Base-by-base conservation (phyloP, 2,113 vertebrate genomes). In the Nanorana parkeri region DNA sequence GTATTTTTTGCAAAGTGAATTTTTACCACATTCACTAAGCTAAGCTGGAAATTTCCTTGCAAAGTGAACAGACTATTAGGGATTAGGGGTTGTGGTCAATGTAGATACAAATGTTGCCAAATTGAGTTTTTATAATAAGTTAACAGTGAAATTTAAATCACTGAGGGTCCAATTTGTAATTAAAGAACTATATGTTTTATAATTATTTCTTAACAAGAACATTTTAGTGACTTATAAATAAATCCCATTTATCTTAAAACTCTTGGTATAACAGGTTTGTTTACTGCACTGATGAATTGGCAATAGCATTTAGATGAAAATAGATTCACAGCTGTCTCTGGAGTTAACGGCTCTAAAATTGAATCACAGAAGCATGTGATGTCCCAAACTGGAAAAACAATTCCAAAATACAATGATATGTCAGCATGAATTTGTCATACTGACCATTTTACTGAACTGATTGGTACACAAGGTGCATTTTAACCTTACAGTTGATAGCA, bases 401-500 rank as follows among this genome's bases (percentile, higher is more conserved):
- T 76, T 76, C 58, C 21, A 76, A 76, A 76, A 76, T 64, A 63
- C 73, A 63, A 76, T 74, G 71, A 74, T 63, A 76, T 76, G 73
- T 76, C 73, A 63, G 73, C 17, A 63, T 76, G 73, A 63, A 76
- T 76, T 63, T 76, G 73, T 76, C 73, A 76, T n/a, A 76, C 36
- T 20, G 29, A 76, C 73, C 21, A 32, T 61, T 61, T 63, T 47
- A 19, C 56, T 76, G 56, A 63, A 76, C 36, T 51, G 73, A 76
- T 60, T 63, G 32, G 16, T 64, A 51, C 23, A 76, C 58, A 6
- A 76, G 56, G 56, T 47, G 36, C 58, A 63, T 61, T 60, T 76
- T 47, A 76, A 63, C 32, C 23, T 76, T 76, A 76, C 73, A 76
- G 73, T 63, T 61, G 73, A 76, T 26, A 21, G 56, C 73, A 76